These are phyloP conservation scores for Pegoplata infirma DNA, from an alignment of 2,888 invertebrate genomes.

Conservation along the genomic window DNA sequence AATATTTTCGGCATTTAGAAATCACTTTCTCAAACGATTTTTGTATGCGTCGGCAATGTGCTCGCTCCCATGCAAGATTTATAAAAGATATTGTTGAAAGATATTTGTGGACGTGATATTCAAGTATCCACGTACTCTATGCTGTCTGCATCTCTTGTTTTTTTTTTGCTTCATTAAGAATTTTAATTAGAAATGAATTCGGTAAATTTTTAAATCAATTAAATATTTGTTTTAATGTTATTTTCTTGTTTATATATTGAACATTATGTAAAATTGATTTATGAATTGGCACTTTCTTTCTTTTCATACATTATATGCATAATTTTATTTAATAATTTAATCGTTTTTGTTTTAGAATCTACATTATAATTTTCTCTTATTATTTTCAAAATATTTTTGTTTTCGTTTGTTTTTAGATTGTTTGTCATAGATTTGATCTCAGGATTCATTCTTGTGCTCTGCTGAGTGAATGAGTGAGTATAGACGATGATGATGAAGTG, in stretches of 20 bases:
- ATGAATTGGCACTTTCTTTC: neutral
- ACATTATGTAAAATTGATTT: neutral
- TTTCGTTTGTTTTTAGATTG: too few relatives aligned
- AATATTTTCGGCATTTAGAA: slow-evolving; percentile 35
- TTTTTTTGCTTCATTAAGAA: too few relatives aligned
- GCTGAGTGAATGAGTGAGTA: slow-evolving; percentile 16
- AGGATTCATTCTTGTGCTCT: neutral
- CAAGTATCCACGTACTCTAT: neutral
- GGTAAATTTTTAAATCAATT: neutral
- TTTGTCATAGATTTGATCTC: slow-evolving; percentile 2
- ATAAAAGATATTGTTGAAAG: neutral
- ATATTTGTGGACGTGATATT: neutral
- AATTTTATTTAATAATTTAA: neutral
- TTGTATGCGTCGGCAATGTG: neutral
- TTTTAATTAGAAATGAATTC: neutral
- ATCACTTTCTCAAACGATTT: slow-evolving; percentile 30
- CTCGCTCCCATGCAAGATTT: neutral
- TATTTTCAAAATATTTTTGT: neutral
- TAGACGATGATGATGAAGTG: slow-evolving; percentile 20
- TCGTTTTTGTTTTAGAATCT: neutral
- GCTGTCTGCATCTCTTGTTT: too few relatives aligned
- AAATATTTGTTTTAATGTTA: neutral
- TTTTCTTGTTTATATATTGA: neutral
- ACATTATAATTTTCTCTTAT: neutral
- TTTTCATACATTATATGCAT: neutral